phyloP scores from a whole-genome alignment of 2,113 vertebrate genomes.

The Nanger granti region DNA sequence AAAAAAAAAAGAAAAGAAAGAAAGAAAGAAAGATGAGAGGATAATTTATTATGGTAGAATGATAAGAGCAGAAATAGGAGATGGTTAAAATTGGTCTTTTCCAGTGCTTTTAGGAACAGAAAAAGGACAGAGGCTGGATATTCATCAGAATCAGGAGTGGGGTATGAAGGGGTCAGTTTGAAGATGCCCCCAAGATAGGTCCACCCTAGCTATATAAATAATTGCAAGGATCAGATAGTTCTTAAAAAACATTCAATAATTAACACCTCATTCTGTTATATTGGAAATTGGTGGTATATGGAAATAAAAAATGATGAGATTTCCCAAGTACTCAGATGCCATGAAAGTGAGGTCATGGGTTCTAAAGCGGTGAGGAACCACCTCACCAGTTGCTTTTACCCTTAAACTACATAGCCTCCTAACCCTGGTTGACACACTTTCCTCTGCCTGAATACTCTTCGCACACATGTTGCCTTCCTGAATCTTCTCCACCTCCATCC shows the following conservation, averaged over 20 bases:
- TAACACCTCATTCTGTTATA: neutral
- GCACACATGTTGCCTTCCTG: neutral
- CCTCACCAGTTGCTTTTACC: neutral
- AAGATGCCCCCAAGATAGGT: neutral
- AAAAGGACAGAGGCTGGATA: neutral
- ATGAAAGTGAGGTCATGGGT: neutral
- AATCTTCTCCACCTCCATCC: neutral
- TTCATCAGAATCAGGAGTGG: neutral
- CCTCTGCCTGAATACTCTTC: neutral
- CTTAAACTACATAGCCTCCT: neutral
- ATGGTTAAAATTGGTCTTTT: neutral
- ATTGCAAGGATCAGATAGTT: neutral
- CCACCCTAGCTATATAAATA: neutral
- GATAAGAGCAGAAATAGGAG: neutral
- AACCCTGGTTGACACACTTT: neutral
- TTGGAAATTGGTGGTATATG: neutral
- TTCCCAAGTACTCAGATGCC: neutral
- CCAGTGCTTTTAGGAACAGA: neutral
- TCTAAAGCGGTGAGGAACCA: neutral
- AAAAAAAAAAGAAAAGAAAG: too few relatives aligned
- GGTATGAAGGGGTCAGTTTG: neutral
- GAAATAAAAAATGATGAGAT: conserved; percentile 15
- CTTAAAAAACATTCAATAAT: conserved; percentile 20
- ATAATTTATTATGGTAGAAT: neutral
- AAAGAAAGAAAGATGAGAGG: neutral